A percentile compares a stretch with the other conserved stretches of the same genome.
Conservation (phyloP, 2,113 vertebrate species). For the Oplegnathus fasciatus region DNA sequence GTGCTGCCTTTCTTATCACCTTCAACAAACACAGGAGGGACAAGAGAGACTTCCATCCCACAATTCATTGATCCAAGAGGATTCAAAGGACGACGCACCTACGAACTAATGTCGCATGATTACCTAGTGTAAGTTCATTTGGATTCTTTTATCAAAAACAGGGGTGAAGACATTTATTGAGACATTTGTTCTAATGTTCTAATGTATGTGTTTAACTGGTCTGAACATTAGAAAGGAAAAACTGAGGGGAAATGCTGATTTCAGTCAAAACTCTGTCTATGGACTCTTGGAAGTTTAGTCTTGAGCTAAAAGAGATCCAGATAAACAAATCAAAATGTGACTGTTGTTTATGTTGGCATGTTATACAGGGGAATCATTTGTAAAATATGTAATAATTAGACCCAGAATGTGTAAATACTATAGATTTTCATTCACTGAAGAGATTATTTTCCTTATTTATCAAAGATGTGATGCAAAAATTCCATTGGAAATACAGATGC, state of each 20-base stretch:
- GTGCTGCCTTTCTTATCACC: background rate
- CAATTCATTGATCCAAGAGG: background rate
- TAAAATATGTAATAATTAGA: no score
- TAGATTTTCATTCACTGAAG: no score
- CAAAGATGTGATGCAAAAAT: background rate
- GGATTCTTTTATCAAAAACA: background rate
- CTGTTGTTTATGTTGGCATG: background rate
- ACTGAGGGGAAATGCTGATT: background rate
- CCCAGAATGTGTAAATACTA: no score
- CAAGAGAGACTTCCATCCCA: background rate
- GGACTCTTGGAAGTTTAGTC: background rate
- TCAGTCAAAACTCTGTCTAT: background rate
- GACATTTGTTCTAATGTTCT: background rate
- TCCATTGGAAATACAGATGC: background rate
- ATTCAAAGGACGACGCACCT: background rate
- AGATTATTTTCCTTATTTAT: no score
- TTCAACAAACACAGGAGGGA: background rate
- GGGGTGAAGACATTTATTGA: background rate
- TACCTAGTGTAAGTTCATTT: background rate
- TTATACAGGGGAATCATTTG: no score
- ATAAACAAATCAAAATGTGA: background rate
- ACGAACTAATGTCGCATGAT: background rate
- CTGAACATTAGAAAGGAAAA: background rate
- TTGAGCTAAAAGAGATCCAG: background rate
- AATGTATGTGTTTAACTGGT: background rate